These are phyloP conservation scores for Castor canadensis DNA, from an alignment of 2,113 vertebrate species.

Conservation along the genomic window DNA sequence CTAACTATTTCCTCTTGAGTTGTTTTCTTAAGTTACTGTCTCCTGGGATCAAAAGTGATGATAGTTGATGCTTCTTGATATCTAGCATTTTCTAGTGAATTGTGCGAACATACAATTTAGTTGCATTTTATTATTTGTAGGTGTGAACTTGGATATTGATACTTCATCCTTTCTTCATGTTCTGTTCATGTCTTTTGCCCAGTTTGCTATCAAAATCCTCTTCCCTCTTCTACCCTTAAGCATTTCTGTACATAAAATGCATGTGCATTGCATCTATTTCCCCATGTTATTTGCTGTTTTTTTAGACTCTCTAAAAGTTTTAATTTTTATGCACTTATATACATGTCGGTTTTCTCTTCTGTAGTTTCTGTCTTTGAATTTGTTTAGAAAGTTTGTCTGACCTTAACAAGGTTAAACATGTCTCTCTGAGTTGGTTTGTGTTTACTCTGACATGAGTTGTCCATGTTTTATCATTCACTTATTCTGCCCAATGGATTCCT, in stretches of 20 bases:
- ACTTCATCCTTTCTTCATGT: background rate
- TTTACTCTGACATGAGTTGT: slow-evolving; percentile 1
- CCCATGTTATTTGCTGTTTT: background rate
- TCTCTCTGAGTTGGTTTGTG: background rate
- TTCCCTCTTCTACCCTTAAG: slow-evolving; percentile 3
- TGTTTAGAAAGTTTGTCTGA: background rate
- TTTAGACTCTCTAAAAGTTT: background rate
- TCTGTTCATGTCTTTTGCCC: background rate
- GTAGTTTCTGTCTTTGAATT: slow-evolving; percentile 2
- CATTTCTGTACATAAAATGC: background rate
- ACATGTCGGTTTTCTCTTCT: background rate
- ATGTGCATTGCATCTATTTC: background rate
- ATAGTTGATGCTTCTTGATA: background rate
- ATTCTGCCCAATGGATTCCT: background rate
- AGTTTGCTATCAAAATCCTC: background rate
- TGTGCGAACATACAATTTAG: background rate
- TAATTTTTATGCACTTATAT: background rate
- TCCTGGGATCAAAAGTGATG: background rate
- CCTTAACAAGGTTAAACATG: background rate
- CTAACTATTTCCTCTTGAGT: background rate
- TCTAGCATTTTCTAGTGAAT: background rate
- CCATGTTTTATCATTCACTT: background rate
- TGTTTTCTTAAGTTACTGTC: background rate
- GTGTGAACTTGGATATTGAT: background rate
- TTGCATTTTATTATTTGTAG: background rate